Evolutionary conservation across 2,888 invertebrate species (phyloP), one percentile per base, ranked within the genome.

Genomic region (Meta bourneti): DNA sequence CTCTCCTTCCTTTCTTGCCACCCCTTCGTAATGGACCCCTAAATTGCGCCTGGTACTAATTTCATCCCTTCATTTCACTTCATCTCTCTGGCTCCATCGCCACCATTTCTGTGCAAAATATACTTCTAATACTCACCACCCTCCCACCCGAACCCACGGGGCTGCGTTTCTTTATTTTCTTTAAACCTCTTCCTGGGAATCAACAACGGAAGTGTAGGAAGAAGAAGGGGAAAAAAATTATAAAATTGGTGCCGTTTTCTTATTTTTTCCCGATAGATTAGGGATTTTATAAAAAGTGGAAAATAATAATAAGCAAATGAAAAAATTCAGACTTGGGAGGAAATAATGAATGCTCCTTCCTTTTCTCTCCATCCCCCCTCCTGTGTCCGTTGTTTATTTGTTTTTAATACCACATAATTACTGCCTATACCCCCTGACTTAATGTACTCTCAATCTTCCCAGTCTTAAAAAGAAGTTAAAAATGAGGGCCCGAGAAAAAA

Each of bases 321-420:
- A 52, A 71, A 74, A 54, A 80, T 52, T 51, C 79, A 72, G 72
- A 69, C 79, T 91, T 82, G 48, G 52, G 48, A 49, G 20, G 77
- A 87, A 91, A 91, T 91, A 91, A 91, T 91, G 91, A 91, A 91
- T 83, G 91, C 79, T 34, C 34, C 34, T 71, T 75, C 70, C 71
- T 79, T 74, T 78, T 71, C 52, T 77, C 69, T 34, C 71, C 52
- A 34, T 34, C 49, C 81, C 72, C 70, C 74, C 70, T 19, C 79
- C 49, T 70, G 71, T 70, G 89, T 34, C 70, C 85, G 91, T 91
- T 91, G 91, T 91, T 91, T 91, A 91, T 91, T 91, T 91, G 87
- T 91, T 91, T 91, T 91, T 91, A 91, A 91, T 91, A 91, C 91
- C 91, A 88, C 91, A 91, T 91, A 91, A 91, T 91, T 91, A 91